Evolutionary conservation across 2,888 invertebrate species (phyloP).

Genomic region (Machimus rusticus): DNA sequence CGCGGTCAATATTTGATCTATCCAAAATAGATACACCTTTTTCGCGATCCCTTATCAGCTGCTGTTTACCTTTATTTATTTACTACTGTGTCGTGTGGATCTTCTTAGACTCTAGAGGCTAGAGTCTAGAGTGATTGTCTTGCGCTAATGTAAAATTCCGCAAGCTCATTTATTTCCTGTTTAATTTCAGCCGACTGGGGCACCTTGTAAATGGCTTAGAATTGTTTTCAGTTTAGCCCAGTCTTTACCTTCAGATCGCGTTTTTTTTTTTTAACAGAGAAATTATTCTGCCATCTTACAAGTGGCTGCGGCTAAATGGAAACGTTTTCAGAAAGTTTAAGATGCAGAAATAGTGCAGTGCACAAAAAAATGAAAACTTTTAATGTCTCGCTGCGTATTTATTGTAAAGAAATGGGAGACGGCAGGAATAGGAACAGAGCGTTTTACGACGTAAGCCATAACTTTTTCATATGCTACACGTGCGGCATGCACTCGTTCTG

Average conservation of each 20-base stretch:
- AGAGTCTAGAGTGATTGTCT: neutral
- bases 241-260: neutral
- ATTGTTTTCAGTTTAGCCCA: neutral
- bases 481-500: neutral
- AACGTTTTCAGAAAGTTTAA: neutral
- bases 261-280: neutral
- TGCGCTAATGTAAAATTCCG: neutral
- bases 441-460: neutral
- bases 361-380: neutral
- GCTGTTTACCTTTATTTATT: neutral
- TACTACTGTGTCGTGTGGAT: neutral
- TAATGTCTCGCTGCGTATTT: neutral
- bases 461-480: neutral
- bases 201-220: neutral
- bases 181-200: neutral
- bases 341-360: neutral
- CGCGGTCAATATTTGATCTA: neutral
- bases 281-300: neutral
- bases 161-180: conserved; percentile 22
- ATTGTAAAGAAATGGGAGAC: neutral
- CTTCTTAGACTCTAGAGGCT: neutral
- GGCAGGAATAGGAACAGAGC: neutral
- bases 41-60: neutral
- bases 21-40: neutral
- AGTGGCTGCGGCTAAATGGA: neutral